These are phyloP conservation scores for Tribolium madens DNA, from an alignment of 1,140 invertebrate species.

Conservation along the genomic window DNA sequence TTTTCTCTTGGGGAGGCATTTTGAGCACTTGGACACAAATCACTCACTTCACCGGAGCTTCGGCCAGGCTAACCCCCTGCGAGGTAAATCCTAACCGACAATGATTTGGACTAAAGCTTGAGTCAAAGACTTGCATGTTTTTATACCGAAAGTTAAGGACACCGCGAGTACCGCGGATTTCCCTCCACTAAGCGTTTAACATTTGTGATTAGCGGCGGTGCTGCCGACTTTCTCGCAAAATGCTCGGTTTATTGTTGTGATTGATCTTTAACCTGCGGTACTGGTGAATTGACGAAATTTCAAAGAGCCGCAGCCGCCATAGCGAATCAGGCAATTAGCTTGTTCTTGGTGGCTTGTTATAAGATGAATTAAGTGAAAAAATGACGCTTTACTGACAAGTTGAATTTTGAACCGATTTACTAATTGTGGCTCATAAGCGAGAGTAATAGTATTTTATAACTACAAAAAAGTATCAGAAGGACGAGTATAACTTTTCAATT, in stretches of 20 bases:
- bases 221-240: slow-evolving; percentile 6
- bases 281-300: neutral
- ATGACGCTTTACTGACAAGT: too few species aligned
- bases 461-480: too few species aligned
- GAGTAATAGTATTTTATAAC: too few species aligned
- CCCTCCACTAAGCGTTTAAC: slow-evolving; percentile 32
- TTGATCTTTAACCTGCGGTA: neutral
- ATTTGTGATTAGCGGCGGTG: slow-evolving; percentile 7
- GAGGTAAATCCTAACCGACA: slow-evolving; percentile 54
- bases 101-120: slow-evolving; percentile 51
- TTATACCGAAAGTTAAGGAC: slow-evolving; percentile 53
- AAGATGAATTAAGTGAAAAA: too few species aligned
- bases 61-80: slow-evolving; percentile 55
- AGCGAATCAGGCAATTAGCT: too few species aligned
- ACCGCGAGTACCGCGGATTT: slow-evolving; percentile 42
- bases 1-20: slow-evolving; percentile 55
- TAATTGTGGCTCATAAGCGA: too few species aligned
- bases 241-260: slow-evolving; percentile 2
- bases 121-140: slow-evolving; percentile 53
- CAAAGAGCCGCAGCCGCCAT: neutral
- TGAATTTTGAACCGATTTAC: too few species aligned
- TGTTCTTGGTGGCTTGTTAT: too few species aligned
- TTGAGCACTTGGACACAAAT: slow-evolving; percentile 16
- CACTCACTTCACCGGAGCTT: slow-evolving; percentile 1
- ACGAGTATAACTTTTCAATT: too few species aligned